A percentile compares a stretch with the other conserved stretches of the same genome.
phyloP scores from a whole-genome alignment of 1,140 invertebrate genomes.

The Asobara japonica region DNA sequence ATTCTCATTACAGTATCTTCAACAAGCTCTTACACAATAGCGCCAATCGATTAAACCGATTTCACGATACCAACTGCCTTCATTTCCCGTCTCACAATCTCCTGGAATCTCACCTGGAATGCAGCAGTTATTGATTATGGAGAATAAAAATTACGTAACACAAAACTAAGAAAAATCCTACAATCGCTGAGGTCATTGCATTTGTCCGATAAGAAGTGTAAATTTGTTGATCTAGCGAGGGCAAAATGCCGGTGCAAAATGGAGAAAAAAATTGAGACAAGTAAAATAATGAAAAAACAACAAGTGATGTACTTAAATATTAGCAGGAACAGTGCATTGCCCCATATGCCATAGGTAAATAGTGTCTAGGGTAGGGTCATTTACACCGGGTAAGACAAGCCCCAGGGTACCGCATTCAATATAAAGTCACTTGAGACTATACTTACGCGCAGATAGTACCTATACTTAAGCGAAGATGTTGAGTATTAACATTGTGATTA shows the following conservation, averaged over 20 bases:
- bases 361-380: conserved; percentile 34
- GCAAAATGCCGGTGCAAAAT: conserved; percentile 19
- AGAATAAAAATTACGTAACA: background rate
- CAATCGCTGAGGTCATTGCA: conserved; percentile 12
- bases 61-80: background rate
- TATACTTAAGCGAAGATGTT: conserved; percentile 19
- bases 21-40: background rate
- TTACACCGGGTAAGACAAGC: conserved; percentile 32
- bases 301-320: conserved; percentile 46
- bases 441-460: conserved; percentile 18
- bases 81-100: background rate
- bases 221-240: conserved; percentile 52
- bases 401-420: background rate
- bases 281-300: conserved; percentile 24
- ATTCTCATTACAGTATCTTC: background rate
- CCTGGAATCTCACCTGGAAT: background rate
- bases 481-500: conserved; percentile 31
- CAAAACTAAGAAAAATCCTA: background rate
- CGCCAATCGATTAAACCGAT: background rate
- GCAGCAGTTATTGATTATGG: background rate
- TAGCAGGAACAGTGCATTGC: conserved; percentile 48
- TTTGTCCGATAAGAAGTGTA: conserved; percentile 56
- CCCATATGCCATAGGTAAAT: conserved; percentile 37
- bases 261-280: conserved; percentile 39
- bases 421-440: background rate